Evolutionary conservation across 2,797 vertebrate species (phyloP), one percentile per base, ranked within the genome.

Genomic region (Hozukius guyotensis): DNA sequence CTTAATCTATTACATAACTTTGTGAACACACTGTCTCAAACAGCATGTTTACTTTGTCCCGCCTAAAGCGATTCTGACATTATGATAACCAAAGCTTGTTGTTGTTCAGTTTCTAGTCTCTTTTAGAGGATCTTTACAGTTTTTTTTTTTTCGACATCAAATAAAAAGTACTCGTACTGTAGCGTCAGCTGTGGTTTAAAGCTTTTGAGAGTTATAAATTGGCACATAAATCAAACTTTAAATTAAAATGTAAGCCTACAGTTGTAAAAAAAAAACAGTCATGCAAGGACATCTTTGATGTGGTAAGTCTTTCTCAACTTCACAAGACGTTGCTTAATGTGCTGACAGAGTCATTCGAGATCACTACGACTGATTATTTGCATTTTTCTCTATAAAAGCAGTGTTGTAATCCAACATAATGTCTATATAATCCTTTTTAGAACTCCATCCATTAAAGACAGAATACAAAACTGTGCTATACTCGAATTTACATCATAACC

Each of bases 1-100:
- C 24, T 11, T 60, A 9, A 71, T 80, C 34, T 66, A 4, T 88
- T 84, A 25, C 77, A 8, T 85, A 88, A 89, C 76, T 62, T 63
- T 29, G 53, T 68, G 49, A n/a, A 70, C 71, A 53, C 49, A 9
- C 16, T n/a, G 59, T 22, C 24, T 22, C 77, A 22, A 14, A 46
- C 38, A 8, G 20, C 56, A 2, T 63, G 56, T 85, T 78, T 49
- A 18, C 70, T 52, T 49, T 53, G 62, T 24, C 18, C 52, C 1
- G 16, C 72, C 9, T n/a, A 1, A 31, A 69, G 52, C 22, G 7
- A 53, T 2, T 4, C 38, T 2, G 24, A 5, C 49, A 1, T 53
- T 2, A 12, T 24, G 53, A 27, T 31, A 31, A 22, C 5, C 2
- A 1, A 0, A 1, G 3, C 60, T 32, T 6, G 9, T 53, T 42